These are phyloP conservation scores for Brachyistius frenatus DNA, from an alignment of 2,113 vertebrate species.

Conservation along the genomic window DNA sequence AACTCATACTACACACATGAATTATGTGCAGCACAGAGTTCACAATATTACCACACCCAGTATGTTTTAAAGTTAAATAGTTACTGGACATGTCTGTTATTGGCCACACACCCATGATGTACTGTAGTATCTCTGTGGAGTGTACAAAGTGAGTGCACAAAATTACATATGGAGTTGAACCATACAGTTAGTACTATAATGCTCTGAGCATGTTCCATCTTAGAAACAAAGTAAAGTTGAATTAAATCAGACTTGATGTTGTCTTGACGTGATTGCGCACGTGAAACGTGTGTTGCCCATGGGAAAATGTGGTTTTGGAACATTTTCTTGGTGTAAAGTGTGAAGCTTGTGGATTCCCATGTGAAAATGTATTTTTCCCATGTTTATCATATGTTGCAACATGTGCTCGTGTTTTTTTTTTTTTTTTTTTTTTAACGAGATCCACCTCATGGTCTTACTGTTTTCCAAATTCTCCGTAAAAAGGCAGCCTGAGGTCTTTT, in stretches of 20 bases:
- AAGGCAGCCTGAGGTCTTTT: background rate
- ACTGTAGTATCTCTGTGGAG: background rate
- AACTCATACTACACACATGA: too few species aligned
- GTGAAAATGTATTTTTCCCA: too few species aligned
- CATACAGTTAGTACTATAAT: background rate
- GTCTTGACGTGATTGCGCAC: too few species aligned
- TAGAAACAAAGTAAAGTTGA: background rate
- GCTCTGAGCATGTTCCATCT: too few species aligned
- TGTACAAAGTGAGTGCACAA: background rate
- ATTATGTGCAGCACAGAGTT: too few species aligned
- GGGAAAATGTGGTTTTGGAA: too few species aligned
- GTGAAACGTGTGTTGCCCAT: too few species aligned
- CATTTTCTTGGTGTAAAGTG: too few species aligned
- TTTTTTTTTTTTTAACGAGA: too few species aligned
- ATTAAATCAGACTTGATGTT: background rate
- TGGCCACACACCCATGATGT: background rate
- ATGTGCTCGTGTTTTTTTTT: too few species aligned
- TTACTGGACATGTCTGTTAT: background rate
- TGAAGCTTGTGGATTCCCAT: too few species aligned
- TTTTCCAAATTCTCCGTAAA: background rate
- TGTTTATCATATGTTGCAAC: too few species aligned
- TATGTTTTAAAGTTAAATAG: background rate
- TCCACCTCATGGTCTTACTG: background rate
- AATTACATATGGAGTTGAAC: background rate
- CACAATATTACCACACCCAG: constrained; percentile 2